These are phyloP conservation scores for Saxidomus purpurata DNA, from an alignment of 1,140 invertebrate species.

Conservation along the genomic window DNA sequence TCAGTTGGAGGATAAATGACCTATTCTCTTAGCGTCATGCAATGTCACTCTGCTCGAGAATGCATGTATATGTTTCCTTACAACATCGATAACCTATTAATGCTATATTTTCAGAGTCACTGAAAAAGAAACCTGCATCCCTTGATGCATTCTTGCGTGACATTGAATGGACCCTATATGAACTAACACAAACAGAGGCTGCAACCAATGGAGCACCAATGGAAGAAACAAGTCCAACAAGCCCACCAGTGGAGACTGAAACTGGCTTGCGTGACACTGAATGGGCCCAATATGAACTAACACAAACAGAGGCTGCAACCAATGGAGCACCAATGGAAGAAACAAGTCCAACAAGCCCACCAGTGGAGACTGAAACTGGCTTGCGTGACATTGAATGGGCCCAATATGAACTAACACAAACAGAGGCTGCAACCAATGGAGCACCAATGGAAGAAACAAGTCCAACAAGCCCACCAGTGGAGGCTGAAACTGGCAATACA, in stretches of 20 bases:
- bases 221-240: background rate
- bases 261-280: too few species aligned
- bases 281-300: too few species aligned
- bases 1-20: too few species aligned
- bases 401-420: too few species aligned
- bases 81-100: background rate
- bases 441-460: too few species aligned
- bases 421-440: background rate
- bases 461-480: too few species aligned
- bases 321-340: background rate
- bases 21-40: background rate
- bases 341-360: too few species aligned
- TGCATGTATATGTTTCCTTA: background rate
- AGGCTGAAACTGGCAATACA: background rate
- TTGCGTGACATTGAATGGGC: too few species aligned
- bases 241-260: background rate
- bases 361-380: too few species aligned
- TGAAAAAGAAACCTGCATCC: background rate
- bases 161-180: background rate
- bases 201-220: too few species aligned
- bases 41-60: background rate
- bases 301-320: background rate
- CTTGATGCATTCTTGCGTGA: background rate
- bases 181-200: background rate
- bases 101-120: background rate